Conservation (phyloP, 2,888 invertebrate genomes). For the Papilio elwesi region DNA sequence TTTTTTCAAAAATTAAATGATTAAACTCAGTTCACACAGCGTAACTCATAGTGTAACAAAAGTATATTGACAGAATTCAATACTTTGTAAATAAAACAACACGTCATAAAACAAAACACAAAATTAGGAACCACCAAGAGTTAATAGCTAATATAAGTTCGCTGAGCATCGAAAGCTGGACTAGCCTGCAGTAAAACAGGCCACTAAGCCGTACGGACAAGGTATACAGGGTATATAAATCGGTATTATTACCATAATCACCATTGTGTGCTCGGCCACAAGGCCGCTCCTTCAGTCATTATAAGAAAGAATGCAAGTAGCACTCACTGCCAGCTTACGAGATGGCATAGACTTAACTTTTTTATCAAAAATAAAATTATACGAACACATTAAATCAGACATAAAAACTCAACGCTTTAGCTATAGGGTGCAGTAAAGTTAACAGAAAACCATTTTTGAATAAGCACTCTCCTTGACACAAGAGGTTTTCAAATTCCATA, state of each 20-base stretch:
- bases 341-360: conserved; percentile 2
- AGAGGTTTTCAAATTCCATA: too few relatives aligned
- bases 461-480: too few relatives aligned
- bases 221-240: conserved; percentile 4
- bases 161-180: background rate
- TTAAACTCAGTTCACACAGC: too few relatives aligned
- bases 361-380: conserved; percentile 2
- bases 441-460: too few relatives aligned
- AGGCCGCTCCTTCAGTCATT: conserved; percentile 30
- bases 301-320: conserved; percentile 23
- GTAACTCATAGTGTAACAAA: too few relatives aligned
- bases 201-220: background rate
- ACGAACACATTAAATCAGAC: background rate
- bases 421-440: too few relatives aligned
- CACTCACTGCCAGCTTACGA: background rate
- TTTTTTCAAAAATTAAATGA: too few relatives aligned
- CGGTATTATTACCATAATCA: conserved; percentile 22
- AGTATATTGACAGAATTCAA: too few relatives aligned
- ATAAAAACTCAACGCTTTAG: background rate
- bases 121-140: background rate
- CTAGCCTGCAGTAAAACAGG: background rate
- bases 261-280: conserved; percentile 24
- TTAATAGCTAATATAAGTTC: background rate
- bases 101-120: background rate
- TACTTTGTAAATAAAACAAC: background rate